Evolutionary conservation across 2,113 vertebrate species (phyloP), one percentile per base, ranked within the genome.

Genomic region (Ceyx margarethae): DNA sequence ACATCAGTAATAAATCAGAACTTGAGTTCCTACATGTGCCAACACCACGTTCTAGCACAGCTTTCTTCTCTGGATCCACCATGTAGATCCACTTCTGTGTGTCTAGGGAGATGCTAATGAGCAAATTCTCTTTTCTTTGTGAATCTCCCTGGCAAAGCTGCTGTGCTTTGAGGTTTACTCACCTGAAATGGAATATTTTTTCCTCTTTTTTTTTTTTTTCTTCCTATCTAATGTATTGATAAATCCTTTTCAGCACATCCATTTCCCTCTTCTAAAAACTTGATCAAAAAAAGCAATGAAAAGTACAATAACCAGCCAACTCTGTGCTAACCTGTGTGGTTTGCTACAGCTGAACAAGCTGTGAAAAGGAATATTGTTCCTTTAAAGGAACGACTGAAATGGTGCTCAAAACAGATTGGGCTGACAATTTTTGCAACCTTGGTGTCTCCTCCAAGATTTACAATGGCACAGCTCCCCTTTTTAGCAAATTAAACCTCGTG

Each of bases 401-500:
- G 50, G 72, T 54, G 74, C 87, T 95, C 91, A 84, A 89, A 92
- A 95, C 92, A 95, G 90, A 95, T 87, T 91, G 95, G 87, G 76
- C 89, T 97, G 96, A 97, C 94, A 96, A 91, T 72, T 95, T 93
- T 66, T 87, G 89, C 95, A 96, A 97, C 94, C 95, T 97, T 93
- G 91, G 93, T 93, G 95, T 97, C 95, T 97, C 94, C 95, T 96
- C 85, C 81, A 97, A 97, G 97, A 98, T 97, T 98, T 98, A 97
- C 94, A 93, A 96, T 97, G 90, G 93, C 93, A 96, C 78, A 93
- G 87, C 93, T 97, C 96, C 93, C 94, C 95, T 94, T 97, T 97
- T 97, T 96, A 97, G 96, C 95, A 97, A 97, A 98, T 97, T 98
- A 97, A 98, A 97, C 95, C 96, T 97, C 66, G 96, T 97, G 96